A percentile compares a stretch with the other conserved stretches of the same genome.
These are phyloP conservation scores for Oenanthe melanoleuca DNA, from an alignment of 2,113 vertebrate genomes.

Conservation along the genomic window DNA sequence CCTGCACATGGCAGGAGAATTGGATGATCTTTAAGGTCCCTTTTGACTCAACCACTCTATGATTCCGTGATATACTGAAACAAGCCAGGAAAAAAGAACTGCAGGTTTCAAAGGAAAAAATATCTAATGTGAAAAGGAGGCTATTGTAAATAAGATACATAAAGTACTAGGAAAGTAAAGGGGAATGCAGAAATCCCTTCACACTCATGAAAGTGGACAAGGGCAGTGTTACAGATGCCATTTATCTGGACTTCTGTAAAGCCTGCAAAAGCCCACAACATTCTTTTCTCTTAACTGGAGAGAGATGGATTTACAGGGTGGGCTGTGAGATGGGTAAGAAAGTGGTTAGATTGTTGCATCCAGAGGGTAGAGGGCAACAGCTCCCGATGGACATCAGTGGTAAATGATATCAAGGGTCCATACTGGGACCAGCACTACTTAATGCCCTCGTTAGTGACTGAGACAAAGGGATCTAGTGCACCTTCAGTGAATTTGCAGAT, in stretches of 20 bases:
- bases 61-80: not conserved
- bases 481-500: not conserved
- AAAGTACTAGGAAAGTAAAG: not conserved
- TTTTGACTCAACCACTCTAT: not conserved
- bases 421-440: not conserved
- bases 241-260: not conserved
- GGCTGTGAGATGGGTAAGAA: not conserved
- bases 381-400: fast-evolving
- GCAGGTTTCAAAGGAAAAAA: not conserved
- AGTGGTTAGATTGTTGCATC: not conserved
- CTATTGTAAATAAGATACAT: not conserved
- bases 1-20: not conserved
- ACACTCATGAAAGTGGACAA: not conserved
- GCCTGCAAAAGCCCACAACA: not conserved
- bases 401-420: fast-evolving
- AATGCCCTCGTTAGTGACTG: no score
- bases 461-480: not conserved
- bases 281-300: not conserved
- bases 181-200: not conserved
- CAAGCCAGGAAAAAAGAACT: not conserved
- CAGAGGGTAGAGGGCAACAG: not conserved
- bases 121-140: not conserved
- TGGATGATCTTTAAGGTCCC: not conserved
- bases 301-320: not conserved
- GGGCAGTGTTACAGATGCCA: not conserved